Evolutionary conservation across 2,888 invertebrate genomes (phyloP), one percentile per base, ranked within the genome.

Genomic region (Hemicrepidius hirtus): DNA sequence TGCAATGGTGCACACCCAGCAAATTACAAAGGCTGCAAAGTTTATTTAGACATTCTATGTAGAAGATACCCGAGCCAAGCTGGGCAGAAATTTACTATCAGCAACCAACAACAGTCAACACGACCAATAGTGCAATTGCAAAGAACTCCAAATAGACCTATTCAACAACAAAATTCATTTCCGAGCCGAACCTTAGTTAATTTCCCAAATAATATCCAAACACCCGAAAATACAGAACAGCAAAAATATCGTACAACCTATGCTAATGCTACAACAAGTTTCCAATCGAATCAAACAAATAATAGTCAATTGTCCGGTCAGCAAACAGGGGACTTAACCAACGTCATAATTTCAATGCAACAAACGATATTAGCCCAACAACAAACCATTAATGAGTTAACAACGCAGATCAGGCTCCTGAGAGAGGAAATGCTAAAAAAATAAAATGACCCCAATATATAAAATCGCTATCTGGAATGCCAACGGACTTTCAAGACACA

Each of bases 281-380:
- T 21, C 21, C 60, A 60, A 60, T 60, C 20, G 41, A 44, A 63
- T 53, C 60, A 64, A 64, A 46, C 35, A 35, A 24, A 24, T n/a
- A 49, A 21, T 49, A 10, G 40, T 13, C 64, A 64, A 64, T 20
- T 18, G 6, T 9, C 53, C 50, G 65, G 16, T 9, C 65, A 65
- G 16, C 65, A 65, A 65, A 40, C 50, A 37, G 40, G 53, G 12
- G 65, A 53, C 40, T 37, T 65, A 40, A 50, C 65, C 18, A 53
- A 37, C 40, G 53, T 65, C 12, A 65, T 65, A 65, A 65, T 65
- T 5, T 65, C 65, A 37, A 40, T 65, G 53, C 65, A 65, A 65
- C 65, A 65, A 65, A 65, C 65, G 37, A 65, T 65, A 40, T 37
- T 53, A 18, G 41, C 65, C 35, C 65, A 65, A 35, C 53, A 64